phyloP scores from a whole-genome alignment of 2,888 invertebrate genomes.

The Lithosia quadra region DNA sequence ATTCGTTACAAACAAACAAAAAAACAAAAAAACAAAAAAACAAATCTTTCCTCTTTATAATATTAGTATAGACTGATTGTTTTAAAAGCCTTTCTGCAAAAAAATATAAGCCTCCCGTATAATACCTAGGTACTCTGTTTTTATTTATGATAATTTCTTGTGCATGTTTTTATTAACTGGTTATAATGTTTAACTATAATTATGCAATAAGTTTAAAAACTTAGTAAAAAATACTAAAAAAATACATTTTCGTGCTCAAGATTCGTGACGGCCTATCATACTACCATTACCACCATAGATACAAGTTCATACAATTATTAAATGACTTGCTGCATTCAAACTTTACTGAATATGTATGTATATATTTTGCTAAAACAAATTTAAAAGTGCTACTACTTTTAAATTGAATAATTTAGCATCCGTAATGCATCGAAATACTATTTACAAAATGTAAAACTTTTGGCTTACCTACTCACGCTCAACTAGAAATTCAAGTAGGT shows the following conservation, averaged over 20 bases:
- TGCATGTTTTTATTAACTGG: neutral
- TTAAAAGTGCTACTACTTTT: neutral
- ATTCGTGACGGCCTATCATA: neutral
- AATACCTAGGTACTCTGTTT: no score
- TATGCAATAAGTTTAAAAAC: constrained; percentile 1
- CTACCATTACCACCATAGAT: no score
- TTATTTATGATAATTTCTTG: neutral
- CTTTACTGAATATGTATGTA: neutral
- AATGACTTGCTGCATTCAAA: constrained; percentile 1
- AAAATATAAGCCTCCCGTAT: no score
- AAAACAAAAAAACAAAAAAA: no score
- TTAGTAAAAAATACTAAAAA: neutral
- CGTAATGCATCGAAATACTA: neutral
- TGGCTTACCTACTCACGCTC: neutral
- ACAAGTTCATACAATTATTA: no score
- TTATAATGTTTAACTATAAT: neutral
- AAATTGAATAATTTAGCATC: neutral
- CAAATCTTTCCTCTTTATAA: no score
- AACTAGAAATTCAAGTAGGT: neutral
- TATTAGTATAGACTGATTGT: no score
- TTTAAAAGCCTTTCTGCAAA: neutral
- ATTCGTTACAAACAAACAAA: no score
- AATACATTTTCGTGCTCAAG: constrained; percentile 1
- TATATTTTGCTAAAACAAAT: neutral
- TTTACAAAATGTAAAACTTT: neutral